A percentile compares a stretch with the other conserved stretches of the same genome.
These are phyloP conservation scores for Lacerta bilineata DNA, from an alignment of 2,797 vertebrate genomes.

Conservation along the genomic window DNA sequence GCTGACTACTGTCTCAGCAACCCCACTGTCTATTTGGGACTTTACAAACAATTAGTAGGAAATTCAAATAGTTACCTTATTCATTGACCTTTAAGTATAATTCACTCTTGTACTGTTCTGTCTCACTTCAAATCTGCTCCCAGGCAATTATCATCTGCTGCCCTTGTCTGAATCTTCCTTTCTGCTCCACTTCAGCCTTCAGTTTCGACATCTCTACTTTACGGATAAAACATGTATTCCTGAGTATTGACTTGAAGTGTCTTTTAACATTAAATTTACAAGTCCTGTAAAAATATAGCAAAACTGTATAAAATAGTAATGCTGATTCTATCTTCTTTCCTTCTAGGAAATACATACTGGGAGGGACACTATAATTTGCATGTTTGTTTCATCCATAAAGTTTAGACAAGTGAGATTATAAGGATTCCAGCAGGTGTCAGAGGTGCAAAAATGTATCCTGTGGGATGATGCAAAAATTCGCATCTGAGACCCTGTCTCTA, in stretches of 20 bases:
- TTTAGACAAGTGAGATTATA: neutral
- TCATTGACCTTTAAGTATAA: neutral
- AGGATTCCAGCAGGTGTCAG: neutral
- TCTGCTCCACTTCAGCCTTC: neutral
- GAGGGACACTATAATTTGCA: neutral
- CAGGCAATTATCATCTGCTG: neutral
- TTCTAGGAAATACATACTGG: neutral
- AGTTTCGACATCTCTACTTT: neutral
- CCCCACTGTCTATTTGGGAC: neutral
- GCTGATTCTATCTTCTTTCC: neutral
- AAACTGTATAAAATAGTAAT: neutral
- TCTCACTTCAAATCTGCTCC: neutral
- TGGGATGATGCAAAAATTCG: neutral
- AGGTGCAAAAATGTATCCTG: neutral
- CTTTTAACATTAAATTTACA: neutral
- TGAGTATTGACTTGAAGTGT: neutral
- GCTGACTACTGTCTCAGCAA: neutral
- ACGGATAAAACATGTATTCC: neutral
- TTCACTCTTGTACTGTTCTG: neutral
- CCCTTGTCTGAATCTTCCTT: neutral
- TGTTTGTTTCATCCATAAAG: neutral
- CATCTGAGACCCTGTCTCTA: neutral
- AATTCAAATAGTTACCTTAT: neutral
- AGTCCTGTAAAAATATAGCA: conserved; percentile 2
- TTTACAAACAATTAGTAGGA: neutral